phyloP scores from a whole-genome alignment of 1,140 invertebrate species.

The Megalonaias nervosa region DNA sequence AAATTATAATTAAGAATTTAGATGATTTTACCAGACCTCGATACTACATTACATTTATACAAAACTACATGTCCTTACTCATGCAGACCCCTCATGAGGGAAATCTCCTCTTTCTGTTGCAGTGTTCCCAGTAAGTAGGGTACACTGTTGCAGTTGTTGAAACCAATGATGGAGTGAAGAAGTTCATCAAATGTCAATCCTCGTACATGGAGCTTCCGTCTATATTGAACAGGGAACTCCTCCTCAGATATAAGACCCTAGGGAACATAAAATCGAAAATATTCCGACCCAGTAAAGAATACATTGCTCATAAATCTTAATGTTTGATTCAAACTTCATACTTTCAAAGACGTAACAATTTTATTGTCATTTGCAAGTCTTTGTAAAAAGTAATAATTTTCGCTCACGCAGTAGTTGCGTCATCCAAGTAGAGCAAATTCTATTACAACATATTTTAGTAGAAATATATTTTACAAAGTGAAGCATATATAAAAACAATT shows the following conservation, averaged over 20 bases:
- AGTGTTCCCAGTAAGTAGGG: slow-evolving; percentile 83
- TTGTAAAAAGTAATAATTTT: not conserved
- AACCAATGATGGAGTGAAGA: slow-evolving; percentile 87
- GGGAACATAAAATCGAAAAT: slow-evolving; percentile 28
- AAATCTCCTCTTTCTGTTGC: slow-evolving; percentile 74
- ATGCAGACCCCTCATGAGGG: slow-evolving; percentile 53
- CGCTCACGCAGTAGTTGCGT: not conserved
- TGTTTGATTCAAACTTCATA: too few relatives aligned
- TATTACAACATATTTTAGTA: too few relatives aligned
- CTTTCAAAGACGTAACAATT: not conserved
- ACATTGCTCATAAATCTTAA: too few relatives aligned
- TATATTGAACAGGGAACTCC: slow-evolving; percentile 89
- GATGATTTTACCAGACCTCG: too few relatives aligned
- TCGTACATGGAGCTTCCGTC: slow-evolving; percentile 55
- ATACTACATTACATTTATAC: not conserved
- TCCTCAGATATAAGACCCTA: slow-evolving; percentile 88
- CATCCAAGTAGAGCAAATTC: too few relatives aligned
- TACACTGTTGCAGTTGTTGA: slow-evolving; percentile 92
- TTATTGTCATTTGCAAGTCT: not conserved
- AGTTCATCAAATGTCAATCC: slow-evolving; percentile 85
- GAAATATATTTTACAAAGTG: too few relatives aligned
- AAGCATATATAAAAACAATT: too few relatives aligned
- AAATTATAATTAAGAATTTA: too few relatives aligned
- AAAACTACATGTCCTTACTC: slow-evolving; percentile 37
- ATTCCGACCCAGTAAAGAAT: not conserved